Evolutionary conservation across 2,888 invertebrate genomes (phyloP), one percentile per base, ranked within the genome.

Genomic region (Aleiodes testaceus): DNA sequence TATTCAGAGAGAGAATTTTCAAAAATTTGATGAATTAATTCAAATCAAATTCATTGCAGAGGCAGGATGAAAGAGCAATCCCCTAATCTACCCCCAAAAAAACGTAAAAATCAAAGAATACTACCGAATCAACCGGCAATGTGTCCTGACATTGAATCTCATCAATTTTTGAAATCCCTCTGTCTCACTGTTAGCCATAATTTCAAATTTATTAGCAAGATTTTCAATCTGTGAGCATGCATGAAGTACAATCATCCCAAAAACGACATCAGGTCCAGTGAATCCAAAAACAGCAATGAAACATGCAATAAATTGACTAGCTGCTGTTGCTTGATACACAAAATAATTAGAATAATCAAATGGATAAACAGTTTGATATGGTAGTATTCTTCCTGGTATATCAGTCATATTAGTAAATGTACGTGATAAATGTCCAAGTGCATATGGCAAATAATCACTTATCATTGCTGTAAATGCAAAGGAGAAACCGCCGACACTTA

Each of bases 211-310:
- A 9, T 16, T 2, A 4, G 16, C 26, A 4, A 73, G 67, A 68
- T 70, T 73, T 30, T 73, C 67, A 36, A 73, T 22, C 26, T 73
- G 73, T 12, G 66, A 61, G 11, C 73, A 70, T 11, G 53, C 70
- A 49, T 70, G 73, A 2, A 70, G 47, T 7, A 73, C 70, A 9
- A 70, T 55, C 42, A 45, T 53, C 5, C 67, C 64, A 50, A 73
- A 73, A 5, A 70, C 50, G 1, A 64, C 45, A 30, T 64, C 67
- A 18, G 70, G 64, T 2, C 70, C 67, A 42, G 67, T 44, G 30
- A 69, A 72, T 20, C 47, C 59, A 66, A 69, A 36, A 14, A 45
- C 45, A 3, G 72, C 69, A 42, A 69, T 9, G 6, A 53, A 14
- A 30, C 47, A 49, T 18, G 11, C 47, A 9, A 69, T 14, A 4